Evolutionary conservation across 2,797 vertebrate species (phyloP).

Genomic region (Takifugu rubripes): DNA sequence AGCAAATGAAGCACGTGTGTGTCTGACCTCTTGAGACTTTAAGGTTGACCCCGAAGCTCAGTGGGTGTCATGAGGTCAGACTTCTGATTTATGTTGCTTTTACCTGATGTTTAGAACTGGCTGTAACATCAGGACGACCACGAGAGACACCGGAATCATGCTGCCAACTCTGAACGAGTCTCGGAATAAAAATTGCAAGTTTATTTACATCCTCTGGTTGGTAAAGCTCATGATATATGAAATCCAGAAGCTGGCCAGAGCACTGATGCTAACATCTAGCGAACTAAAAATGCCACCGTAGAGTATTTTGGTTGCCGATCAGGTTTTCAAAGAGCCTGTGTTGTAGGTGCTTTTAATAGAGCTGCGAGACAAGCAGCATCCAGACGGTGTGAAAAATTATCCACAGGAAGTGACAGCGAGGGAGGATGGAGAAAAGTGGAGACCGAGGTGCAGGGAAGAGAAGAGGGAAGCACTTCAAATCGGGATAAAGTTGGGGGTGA

Average conservation of each 20-base stretch:
- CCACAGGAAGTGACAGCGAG: constrained; percentile 40
- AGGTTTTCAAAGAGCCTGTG: constrained; percentile 46
- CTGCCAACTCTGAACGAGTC: constrained; percentile 21
- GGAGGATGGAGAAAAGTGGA: constrained; percentile 49
- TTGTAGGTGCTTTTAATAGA: constrained; percentile 19
- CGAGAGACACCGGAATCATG: constrained; percentile 46
- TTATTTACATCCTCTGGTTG: background rate
- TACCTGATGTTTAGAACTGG: constrained; percentile 16
- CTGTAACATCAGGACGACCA: background rate
- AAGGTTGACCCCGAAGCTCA: constrained; percentile 13
- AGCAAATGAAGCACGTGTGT: no score
- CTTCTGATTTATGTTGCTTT: constrained; percentile 18
- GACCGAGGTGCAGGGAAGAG: constrained; percentile 26
- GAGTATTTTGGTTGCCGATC: constrained; percentile 49
- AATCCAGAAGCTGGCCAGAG: constrained; percentile 6
- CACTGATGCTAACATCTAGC: constrained; percentile 7
- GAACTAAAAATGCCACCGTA: constrained; percentile 26
- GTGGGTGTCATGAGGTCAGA: constrained; percentile 19
- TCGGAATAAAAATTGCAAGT: background rate
- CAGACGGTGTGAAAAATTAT: constrained; percentile 25
- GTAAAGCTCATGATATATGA: background rate
- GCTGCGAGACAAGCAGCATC: background rate
- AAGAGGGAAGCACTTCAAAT: background rate
- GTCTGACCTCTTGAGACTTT: background rate
- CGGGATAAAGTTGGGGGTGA: constrained; percentile 17